Evolutionary conservation across 2,113 vertebrate genomes (phyloP), one percentile per base, ranked within the genome.

Genomic region (Strigops habroptila): DNA sequence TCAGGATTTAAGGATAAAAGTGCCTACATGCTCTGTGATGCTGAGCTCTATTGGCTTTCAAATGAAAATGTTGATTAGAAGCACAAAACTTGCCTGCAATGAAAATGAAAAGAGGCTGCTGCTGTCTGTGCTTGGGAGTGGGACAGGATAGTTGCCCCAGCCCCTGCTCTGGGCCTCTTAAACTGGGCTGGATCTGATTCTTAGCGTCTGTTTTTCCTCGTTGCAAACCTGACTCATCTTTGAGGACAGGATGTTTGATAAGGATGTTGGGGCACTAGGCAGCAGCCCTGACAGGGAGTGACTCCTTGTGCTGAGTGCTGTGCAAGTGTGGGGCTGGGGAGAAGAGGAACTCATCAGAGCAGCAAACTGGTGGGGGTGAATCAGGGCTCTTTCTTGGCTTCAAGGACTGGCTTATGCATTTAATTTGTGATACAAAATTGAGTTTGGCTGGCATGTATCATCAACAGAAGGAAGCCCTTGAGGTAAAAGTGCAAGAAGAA

Each of bases 1-100:
- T 91, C 62, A 63, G 65, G 74, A n/a, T 93, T 94, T 88, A 88
- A 86, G 69, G 59, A 78, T 95, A 18, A 77, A 85, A 96, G 57
- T 88, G 27, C 35, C 21, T 95, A 16, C 35, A 14, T 75, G 60
- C 52, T 18, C 21, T 79, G 75, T 85, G 41, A 69, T 65, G 84
- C 88, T 90, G 49, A 69, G n/a, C 10, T 74, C 62, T 86, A 27
- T 48, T 91, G 69, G 24, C 62, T 96, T 94, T 91, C 77, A 95
- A 30, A 84, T 91, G 44, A 74, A 91, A 73, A 75, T 25, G 23
- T 68, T 91, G 57, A 92, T 78, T 14, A 73, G 77, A 91, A 76
- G 62, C 80, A 43, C 48, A 79, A 41, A 91, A 68, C 35, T 86
- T 74, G 10, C 9, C 13, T 44, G 63, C 1, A 2, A 1, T 80